phyloP scores from a whole-genome alignment of 2,797 vertebrate genomes.

The Megalops cyprinoides region DNA sequence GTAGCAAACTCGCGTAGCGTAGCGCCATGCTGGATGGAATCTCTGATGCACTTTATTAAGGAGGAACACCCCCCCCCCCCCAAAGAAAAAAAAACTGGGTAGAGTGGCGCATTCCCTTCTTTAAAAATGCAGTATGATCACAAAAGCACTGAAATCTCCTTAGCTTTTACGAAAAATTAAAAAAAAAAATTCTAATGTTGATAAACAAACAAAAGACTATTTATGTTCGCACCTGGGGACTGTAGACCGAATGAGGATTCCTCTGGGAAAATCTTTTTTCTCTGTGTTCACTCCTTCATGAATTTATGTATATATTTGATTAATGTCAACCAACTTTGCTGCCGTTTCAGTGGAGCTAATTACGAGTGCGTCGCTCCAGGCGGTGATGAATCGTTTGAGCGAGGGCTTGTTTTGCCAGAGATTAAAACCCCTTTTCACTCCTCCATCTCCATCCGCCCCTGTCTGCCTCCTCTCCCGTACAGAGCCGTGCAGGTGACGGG shows the following conservation, averaged over 20 bases:
- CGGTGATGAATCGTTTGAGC: conserved; percentile 37
- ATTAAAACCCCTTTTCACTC: conserved; percentile 33
- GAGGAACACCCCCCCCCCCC: no score
- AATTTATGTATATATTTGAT: conserved; percentile 46
- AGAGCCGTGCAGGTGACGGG: no score
- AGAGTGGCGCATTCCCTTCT: no score
- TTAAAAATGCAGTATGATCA: no score
- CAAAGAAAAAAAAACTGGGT: no score
- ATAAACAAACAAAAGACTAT: background rate
- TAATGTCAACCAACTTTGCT: conserved; percentile 40
- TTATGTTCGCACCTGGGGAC: no score
- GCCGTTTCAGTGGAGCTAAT: conserved; percentile 42
- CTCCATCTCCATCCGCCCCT: background rate
- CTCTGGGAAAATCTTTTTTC: background rate
- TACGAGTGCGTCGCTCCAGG: conserved; percentile 45
- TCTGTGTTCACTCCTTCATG: conserved; percentile 20
- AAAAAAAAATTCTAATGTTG: no score
- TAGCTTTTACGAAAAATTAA: no score
- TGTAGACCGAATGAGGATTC: background rate
- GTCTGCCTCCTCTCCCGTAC: background rate
- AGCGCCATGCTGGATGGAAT: no score
- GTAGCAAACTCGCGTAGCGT: no score
- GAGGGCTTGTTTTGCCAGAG: conserved; percentile 32
- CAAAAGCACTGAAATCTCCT: no score
- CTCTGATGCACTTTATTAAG: no score